Percentiles rank a stretch among this genome's conserved stretches.
Conservation (phyloP, 2,888 invertebrate species). For the Koerneria pararmatus region DNA sequence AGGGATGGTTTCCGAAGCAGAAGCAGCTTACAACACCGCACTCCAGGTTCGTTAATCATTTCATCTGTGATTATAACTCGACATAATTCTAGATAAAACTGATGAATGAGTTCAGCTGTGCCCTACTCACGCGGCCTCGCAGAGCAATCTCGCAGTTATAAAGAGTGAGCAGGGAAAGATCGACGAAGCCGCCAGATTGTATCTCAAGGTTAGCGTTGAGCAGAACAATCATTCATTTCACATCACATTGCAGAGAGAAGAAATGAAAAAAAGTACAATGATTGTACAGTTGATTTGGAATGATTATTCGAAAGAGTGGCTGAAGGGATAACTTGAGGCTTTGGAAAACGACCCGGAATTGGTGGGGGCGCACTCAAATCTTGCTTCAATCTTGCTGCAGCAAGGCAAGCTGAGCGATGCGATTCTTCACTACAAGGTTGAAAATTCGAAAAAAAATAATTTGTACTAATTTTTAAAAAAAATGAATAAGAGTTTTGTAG, state of each 20-base stretch:
- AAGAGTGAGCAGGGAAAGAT: conserved; percentile 96
- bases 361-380: conserved; percentile 95
- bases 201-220: conserved; percentile 71
- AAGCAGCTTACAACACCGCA: conserved; percentile 52
- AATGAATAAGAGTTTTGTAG: too few relatives aligned
- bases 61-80: neutral
- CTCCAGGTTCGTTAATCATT: conserved; percentile 33
- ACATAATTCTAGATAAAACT: neutral
- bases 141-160: conserved; percentile 95
- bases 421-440: conserved; percentile 62
- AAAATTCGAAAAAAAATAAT: too few relatives aligned
- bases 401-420: conserved; percentile 78
- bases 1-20: conserved; percentile 56
- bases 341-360: conserved; percentile 84
- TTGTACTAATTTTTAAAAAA: too few relatives aligned
- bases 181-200: conserved; percentile 89
- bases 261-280: too few relatives aligned
- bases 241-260: neutral
- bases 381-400: conserved; percentile 94
- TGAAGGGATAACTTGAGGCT: too few relatives aligned
- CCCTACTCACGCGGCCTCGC: conserved; percentile 94
- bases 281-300: too few relatives aligned
- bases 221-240: neutral
- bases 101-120: conserved; percentile 69
- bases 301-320: too few relatives aligned